Evolutionary conservation across 1,140 invertebrate species (phyloP).

Genomic region (Anthonomus grandis): DNA sequence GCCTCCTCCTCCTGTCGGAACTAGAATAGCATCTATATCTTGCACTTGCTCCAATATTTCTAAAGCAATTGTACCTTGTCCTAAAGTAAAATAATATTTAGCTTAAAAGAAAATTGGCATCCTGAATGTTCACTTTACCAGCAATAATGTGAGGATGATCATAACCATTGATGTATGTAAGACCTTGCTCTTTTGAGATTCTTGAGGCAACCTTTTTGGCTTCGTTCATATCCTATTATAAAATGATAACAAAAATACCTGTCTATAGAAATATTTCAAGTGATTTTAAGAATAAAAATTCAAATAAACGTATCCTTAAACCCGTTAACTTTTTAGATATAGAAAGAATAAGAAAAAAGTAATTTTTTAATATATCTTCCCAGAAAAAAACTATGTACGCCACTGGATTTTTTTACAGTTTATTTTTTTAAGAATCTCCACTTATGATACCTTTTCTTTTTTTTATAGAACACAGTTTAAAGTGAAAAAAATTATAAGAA

Average conservation of each 20-base stretch:
- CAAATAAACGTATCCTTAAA: background rate
- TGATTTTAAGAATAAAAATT: no score
- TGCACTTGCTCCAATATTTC: conserved; percentile 86
- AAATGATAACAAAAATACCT: background rate
- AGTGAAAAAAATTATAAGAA: no score
- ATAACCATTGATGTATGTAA: conserved; percentile 88
- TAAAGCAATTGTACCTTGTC: conserved; percentile 84
- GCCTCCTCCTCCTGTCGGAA: conserved; percentile 89
- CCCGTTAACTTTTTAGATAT: background rate
- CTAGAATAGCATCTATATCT: conserved; percentile 70
- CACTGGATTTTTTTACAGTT: no score
- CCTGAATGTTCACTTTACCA: no score
- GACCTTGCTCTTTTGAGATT: conserved; percentile 65
- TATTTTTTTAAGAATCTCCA: no score
- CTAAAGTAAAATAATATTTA: no score
- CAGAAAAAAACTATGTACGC: no score
- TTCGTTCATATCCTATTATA: conserved; percentile 70
- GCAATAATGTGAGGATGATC: conserved; percentile 92
- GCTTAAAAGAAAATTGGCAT: no score
- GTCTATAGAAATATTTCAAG: background rate
- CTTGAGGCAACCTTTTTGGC: conserved; percentile 75
- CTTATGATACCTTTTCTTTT: no score
- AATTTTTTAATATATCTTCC: no score
- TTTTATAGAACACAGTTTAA: no score
- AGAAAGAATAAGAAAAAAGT: no score